Evolutionary conservation across 1,140 invertebrate species (phyloP), one percentile per base, ranked within the genome.

Genomic region (Scaptodrosophila lebanonensis): DNA sequence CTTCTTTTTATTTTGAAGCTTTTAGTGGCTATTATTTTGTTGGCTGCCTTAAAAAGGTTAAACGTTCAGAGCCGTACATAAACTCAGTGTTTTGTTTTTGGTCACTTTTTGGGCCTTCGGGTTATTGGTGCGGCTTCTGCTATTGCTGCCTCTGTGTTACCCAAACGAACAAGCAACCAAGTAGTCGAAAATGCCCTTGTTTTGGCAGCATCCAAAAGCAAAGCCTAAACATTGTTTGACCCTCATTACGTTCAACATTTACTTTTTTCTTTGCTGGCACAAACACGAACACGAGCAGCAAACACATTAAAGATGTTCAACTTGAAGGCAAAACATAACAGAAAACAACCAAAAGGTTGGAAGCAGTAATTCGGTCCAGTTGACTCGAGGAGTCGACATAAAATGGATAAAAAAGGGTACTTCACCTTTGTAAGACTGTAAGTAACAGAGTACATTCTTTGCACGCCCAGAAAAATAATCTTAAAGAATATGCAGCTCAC

Each of bases 241-340:
- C 72, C 72, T 76, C 72, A 76, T 76, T 76, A 76, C 70, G 63
- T 79, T 76, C 72, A 63, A 77, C 67, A 77, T 77, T 77, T n/a
- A n/a, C n/a, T n/a, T n/a, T n/a, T n/a, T 76, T 69, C 47, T 58
- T 77, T 57, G 25, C 25, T 36, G 16, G 27, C 42, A 20, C 25
- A 56, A 64, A 18, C 29, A 29, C 53, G n/a, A n/a, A n/a, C n/a
- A n/a, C n/a, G n/a, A n/a, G n/a, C n/a, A n/a, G n/a, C n/a, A 42
- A 36, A 58, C 53, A 56, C 70, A 59, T 73, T 73, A 50, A 67
- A 7, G 7, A 33, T 29, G 13, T 20, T 11, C 22, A 18, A 43
- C 9, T 44, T 45, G 30, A 52, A 39, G 36, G 45, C 35, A 36
- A 62, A 39, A 45, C 54, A 59, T 16, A 33, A 39, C 43, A 33